These are phyloP conservation scores for Dinoponera quadriceps DNA, from an alignment of 1,140 invertebrate species.

Conservation along the genomic window DNA sequence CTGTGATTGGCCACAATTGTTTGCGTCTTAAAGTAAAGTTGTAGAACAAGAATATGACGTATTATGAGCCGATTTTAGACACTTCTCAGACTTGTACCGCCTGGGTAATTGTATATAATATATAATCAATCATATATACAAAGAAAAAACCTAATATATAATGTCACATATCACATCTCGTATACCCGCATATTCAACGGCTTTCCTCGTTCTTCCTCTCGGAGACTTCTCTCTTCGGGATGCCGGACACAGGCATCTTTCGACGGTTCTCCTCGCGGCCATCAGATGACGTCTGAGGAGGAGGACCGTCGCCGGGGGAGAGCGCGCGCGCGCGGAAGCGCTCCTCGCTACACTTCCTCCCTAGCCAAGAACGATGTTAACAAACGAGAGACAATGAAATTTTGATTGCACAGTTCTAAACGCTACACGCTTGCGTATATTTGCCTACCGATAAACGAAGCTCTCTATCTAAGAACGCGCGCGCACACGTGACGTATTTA, in stretches of 20 bases:
- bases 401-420: slow-evolving; percentile 59
- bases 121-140: too few species aligned
- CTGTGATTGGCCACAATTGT: too few species aligned
- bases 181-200: slow-evolving; percentile 13
- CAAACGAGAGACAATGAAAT: slow-evolving; percentile 34
- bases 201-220: not conserved
- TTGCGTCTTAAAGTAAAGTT: too few species aligned
- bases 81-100: too few species aligned
- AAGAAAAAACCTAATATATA: too few species aligned
- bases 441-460: slow-evolving; percentile 35
- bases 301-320: not conserved
- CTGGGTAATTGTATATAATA: too few species aligned
- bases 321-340: not conserved
- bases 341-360: not conserved
- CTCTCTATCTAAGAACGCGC: slow-evolving; percentile 32
- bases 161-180: slow-evolving; percentile 1
- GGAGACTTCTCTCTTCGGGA: slow-evolving; percentile 33
- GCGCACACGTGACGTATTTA: slow-evolving; percentile 25
- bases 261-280: not conserved
- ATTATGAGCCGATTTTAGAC: too few species aligned
- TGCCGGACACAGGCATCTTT: slow-evolving; percentile 1
- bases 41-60: too few species aligned
- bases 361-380: not conserved
- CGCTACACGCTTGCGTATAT: slow-evolving; percentile 29
- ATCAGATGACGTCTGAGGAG: not conserved